These are phyloP conservation scores for Drosophila cardini DNA, from an alignment of 1,140 invertebrate genomes.

Conservation along the genomic window DNA sequence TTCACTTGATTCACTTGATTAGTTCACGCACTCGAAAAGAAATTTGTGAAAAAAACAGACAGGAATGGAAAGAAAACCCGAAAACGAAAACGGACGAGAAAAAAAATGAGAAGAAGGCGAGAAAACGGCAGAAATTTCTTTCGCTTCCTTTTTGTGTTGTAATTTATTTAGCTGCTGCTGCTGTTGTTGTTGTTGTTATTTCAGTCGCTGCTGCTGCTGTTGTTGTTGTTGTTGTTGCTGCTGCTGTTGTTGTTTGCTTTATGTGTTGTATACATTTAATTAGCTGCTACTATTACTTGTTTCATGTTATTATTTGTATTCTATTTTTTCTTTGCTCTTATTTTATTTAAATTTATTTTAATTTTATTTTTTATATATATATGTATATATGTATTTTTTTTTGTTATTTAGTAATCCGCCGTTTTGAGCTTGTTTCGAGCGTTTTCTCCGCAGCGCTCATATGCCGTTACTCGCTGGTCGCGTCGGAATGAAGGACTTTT, in stretches of 20 bases:
- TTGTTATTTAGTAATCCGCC: constrained; percentile 60
- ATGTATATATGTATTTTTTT: constrained; percentile 6
- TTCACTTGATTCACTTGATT: constrained; percentile 35
- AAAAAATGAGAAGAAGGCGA: not conserved
- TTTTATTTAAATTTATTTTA: not conserved
- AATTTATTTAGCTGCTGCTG: constrained; percentile 27
- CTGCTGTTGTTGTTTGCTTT: constrained; percentile 17
- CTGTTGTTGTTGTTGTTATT: constrained; percentile 10
- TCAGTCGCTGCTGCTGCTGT: not conserved
- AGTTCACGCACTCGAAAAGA: constrained; percentile 64
- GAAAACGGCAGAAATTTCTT: constrained; percentile 1
- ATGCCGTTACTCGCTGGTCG: constrained; percentile 84
- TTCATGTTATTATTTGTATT: constrained; percentile 12
- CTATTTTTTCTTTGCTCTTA: constrained; percentile 27
- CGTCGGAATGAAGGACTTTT: constrained; percentile 85
- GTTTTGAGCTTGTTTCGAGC: constrained; percentile 55
- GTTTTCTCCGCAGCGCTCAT: constrained; percentile 78
- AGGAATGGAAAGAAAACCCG: too few relatives aligned
- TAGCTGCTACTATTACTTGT: constrained; percentile 21
- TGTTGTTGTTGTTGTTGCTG: constrained; percentile 9
- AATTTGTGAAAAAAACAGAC: constrained; percentile 52
- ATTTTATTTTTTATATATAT: too few relatives aligned
- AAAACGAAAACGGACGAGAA: not conserved
- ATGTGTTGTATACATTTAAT: constrained; percentile 20
- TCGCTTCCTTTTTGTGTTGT: constrained; percentile 10